phyloP scores from a whole-genome alignment of 2,113 vertebrate species.

The Ciconia maguari region DNA sequence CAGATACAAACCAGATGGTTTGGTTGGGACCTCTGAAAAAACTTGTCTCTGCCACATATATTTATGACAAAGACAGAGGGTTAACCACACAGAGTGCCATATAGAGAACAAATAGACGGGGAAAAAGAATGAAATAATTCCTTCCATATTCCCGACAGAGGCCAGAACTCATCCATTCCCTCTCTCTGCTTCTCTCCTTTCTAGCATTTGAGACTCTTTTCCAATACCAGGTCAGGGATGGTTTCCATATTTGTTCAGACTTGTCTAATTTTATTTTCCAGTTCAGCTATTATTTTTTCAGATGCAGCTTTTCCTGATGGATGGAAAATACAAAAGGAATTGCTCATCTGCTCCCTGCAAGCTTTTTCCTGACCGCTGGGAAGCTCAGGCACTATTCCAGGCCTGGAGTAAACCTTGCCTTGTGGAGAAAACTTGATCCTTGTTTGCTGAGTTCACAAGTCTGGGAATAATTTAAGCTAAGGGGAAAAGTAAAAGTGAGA shows the following conservation, averaged over 20 bases:
- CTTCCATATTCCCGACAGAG: conserved; percentile 49
- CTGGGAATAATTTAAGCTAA: conserved; percentile 63
- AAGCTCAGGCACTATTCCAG: conserved; percentile 32
- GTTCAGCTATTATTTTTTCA: conserved; percentile 62
- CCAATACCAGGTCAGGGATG: conserved; percentile 36
- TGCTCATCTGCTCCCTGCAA: conserved; percentile 35
- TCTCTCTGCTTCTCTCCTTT: conserved; percentile 46
- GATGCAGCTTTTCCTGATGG: conserved; percentile 47
- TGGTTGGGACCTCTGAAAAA: conserved; percentile 36
- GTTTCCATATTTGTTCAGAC: conserved; percentile 60
- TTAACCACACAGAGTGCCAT: conserved; percentile 48
- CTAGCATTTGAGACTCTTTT: conserved; percentile 24
- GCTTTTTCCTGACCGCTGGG: conserved; percentile 42
- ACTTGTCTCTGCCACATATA: conserved; percentile 35
- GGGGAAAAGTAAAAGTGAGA: conserved; percentile 52
- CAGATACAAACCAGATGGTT: conserved; percentile 64
- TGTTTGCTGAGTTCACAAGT: conserved; percentile 47
- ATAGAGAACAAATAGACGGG: conserved; percentile 41
- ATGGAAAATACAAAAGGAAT: conserved; percentile 51
- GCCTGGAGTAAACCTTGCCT: conserved; percentile 3
- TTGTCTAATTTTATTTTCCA: conserved; percentile 69
- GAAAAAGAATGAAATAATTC: conserved; percentile 59
- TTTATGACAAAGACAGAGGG: conserved; percentile 39
- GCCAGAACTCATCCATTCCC: conserved; percentile 27
- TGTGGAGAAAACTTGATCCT: conserved; percentile 35